phyloP scores from a whole-genome alignment of 2,888 invertebrate species.

The Eupithecia dodoneata region DNA sequence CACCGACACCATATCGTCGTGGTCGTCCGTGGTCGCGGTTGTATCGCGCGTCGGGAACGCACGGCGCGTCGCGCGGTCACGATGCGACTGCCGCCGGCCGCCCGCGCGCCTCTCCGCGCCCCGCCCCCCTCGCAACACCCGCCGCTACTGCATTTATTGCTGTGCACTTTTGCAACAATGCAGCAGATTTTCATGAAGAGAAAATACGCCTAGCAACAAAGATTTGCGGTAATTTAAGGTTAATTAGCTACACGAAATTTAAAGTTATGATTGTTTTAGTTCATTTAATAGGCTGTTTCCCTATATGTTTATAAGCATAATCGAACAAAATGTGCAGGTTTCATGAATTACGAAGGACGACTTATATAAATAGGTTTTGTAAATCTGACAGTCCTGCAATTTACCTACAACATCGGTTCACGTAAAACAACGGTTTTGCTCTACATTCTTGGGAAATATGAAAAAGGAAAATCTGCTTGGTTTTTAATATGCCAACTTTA shows the following conservation, averaged over 20 bases:
- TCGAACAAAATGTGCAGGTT: too few relatives aligned
- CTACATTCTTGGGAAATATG: not conserved
- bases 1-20: conserved; percentile 76
- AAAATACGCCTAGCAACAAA: conserved; percentile 10
- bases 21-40: conserved; percentile 66
- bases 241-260: not conserved
- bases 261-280: not conserved
- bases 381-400: too few relatives aligned
- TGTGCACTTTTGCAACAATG: conserved; percentile 59
- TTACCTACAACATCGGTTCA: too few relatives aligned
- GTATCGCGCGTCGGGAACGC: conserved; percentile 70
- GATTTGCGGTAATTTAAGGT: not conserved
- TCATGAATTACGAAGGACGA: too few relatives aligned
- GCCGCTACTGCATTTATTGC: conserved; percentile 75
- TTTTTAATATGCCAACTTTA: not conserved
- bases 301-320: not conserved
- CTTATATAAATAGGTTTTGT: too few relatives aligned
- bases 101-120: conserved; percentile 57
- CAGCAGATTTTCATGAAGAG: conserved; percentile 42
- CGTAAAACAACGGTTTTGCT: not conserved
- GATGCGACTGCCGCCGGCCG: conserved; percentile 73
- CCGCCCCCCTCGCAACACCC: conserved; percentile 64
- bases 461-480: not conserved
- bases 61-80: conserved; percentile 65
- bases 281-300: not conserved